Percentiles rank a stretch among this genome's conserved stretches.
Conservation (phyloP, 2,113 vertebrate genomes). For the Cryptotis parvus region DNA sequence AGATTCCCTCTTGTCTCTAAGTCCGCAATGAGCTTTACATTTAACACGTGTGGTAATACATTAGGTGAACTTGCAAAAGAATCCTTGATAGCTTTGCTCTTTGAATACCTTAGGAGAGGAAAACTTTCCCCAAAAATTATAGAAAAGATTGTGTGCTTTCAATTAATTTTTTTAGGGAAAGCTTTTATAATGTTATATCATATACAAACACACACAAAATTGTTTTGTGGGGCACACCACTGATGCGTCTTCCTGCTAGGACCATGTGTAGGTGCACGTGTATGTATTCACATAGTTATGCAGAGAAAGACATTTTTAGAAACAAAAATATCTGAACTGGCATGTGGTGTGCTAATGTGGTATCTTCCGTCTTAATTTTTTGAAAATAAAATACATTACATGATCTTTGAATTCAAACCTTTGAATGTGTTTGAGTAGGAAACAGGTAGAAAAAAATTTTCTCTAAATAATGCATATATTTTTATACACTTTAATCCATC, state of each 20-base stretch:
- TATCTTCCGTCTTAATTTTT: not conserved
- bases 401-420: not conserved
- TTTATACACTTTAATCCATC: not conserved
- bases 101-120: conserved; percentile 63
- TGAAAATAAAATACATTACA: not conserved
- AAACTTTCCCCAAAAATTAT: conserved; percentile 52
- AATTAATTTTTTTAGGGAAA: conserved; percentile 72
- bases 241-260: conserved; percentile 57
- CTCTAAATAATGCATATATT: not conserved
- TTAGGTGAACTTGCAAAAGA: conserved; percentile 69
- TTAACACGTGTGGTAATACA: conserved; percentile 75
- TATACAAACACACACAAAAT: conserved; percentile 33
- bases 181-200: conserved; percentile 69
- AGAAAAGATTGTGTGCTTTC: conserved; percentile 63
- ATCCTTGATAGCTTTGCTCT: conserved; percentile 68
- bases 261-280: not conserved
- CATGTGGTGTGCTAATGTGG: not conserved
- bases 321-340: not conserved
- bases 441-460: not conserved
- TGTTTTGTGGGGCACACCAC: conserved; percentile 57
- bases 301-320: not conserved
- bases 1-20: conserved; percentile 47
- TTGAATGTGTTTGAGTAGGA: not conserved
- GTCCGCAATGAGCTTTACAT: conserved; percentile 15
- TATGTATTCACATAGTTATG: not conserved